These are phyloP conservation scores for Gallinago jamesoni DNA, from an alignment of 2,113 vertebrate species.

Conservation along the genomic window DNA sequence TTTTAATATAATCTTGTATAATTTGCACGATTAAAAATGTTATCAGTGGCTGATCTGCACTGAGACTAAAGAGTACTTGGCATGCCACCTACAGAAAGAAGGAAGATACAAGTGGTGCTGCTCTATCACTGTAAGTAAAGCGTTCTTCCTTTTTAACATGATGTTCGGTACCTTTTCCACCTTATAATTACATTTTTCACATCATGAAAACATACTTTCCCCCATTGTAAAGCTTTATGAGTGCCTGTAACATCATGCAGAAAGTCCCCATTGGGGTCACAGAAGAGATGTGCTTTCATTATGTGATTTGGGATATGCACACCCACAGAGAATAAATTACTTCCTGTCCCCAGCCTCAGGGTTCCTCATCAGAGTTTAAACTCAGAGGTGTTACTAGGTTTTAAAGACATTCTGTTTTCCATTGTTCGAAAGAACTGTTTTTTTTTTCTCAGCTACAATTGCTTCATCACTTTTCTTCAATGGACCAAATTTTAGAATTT, in stretches of 20 bases:
- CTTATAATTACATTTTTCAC: not conserved
- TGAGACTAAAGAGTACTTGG: not conserved
- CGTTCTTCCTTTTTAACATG: not conserved
- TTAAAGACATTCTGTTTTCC: not conserved
- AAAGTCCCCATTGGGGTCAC: not conserved
- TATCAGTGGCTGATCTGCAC: not conserved
- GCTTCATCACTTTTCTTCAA: not conserved
- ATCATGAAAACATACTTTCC: not conserved
- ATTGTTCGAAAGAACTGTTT: not conserved
- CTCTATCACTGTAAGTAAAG: not conserved
- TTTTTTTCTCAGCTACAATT: not conserved
- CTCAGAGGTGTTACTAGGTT: not conserved
- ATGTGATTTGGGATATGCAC: not conserved
- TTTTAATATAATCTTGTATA: not conserved
- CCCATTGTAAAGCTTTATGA: not conserved
- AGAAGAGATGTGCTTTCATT: not conserved
- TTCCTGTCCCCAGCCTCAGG: not conserved
- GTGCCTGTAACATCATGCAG: not conserved
- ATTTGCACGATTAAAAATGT: not conserved
- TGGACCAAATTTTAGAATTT: not conserved
- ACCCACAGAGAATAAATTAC: not conserved
- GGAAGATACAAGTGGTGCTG: not conserved
- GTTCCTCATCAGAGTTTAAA: not conserved
- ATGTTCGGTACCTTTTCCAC: not conserved
- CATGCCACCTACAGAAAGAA: not conserved